These are phyloP conservation scores for Lepidocyrtinus sp. DNA, from an alignment of 2,888 invertebrate genomes.

Conservation along the genomic window DNA sequence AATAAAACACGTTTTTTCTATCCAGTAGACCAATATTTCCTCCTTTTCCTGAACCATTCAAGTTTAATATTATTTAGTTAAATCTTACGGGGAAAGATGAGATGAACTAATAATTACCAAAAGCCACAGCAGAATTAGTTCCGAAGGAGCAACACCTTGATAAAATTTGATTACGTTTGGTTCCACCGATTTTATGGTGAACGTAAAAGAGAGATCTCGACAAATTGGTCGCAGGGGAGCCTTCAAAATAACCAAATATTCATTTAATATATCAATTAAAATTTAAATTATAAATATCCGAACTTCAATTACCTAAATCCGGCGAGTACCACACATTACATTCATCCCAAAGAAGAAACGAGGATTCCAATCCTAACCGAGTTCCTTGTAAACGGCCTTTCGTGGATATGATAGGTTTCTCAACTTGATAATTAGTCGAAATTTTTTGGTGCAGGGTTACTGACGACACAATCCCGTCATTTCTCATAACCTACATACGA, in stretches of 20 bases:
- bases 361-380: slow-evolving; percentile 58
- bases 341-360: slow-evolving; percentile 64
- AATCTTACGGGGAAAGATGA: no score
- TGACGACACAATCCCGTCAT: no score
- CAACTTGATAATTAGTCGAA: no score
- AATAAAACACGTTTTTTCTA: slow-evolving; percentile 55
- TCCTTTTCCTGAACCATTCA: slow-evolving; percentile 33
- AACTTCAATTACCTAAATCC: slow-evolving; percentile 48
- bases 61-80: not conserved
- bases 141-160: slow-evolving; percentile 53
- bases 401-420: no score
- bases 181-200: slow-evolving; percentile 51
- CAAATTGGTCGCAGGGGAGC: slow-evolving; percentile 12
- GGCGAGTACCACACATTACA: slow-evolving; percentile 65
- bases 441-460: no score
- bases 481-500: no score
- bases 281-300: no score
- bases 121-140: slow-evolving; percentile 43
- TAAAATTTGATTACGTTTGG: slow-evolving; percentile 18
- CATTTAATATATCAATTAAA: no score
- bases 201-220: slow-evolving; percentile 58
- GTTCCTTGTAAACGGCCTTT: slow-evolving; percentile 47
- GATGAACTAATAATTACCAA: slow-evolving; percentile 50
- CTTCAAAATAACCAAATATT: no score
- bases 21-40: slow-evolving; percentile 63